phyloP scores from a whole-genome alignment of 2,113 vertebrate genomes.

The Acanthochromis polyacanthus region DNA sequence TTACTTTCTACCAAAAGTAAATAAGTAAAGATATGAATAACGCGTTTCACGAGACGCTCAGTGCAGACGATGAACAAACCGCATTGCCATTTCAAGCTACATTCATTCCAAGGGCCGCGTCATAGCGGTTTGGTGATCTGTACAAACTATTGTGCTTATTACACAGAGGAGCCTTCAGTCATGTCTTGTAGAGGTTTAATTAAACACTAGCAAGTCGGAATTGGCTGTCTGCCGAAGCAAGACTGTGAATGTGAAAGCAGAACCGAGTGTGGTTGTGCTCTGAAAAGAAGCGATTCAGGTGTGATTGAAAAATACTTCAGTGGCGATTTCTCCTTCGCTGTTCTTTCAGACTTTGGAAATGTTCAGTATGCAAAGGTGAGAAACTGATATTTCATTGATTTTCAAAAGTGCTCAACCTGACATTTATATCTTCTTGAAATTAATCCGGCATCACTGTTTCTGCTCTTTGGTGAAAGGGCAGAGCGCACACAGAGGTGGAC shows the following conservation, averaged over 20 bases:
- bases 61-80: slow-evolving; percentile 12
- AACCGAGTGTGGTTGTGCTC: slow-evolving; percentile 18
- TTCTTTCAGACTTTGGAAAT: slow-evolving; percentile 28
- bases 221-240: slow-evolving; percentile 19
- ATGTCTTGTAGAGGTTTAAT: slow-evolving; percentile 38
- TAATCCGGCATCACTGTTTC: slow-evolving; percentile 73
- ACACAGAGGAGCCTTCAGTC: background rate
- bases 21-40: too few species aligned
- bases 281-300: slow-evolving; percentile 1
- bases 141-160: slow-evolving; percentile 17
- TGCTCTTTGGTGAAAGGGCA: slow-evolving; percentile 68
- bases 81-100: background rate
- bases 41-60: background rate
- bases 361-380: slow-evolving; percentile 60
- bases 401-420: slow-evolving; percentile 73
- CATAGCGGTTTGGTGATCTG: slow-evolving; percentile 14
- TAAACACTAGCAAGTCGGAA: slow-evolving; percentile 26
- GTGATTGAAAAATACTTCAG: background rate
- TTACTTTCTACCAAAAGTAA: too few species aligned
- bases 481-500: slow-evolving; percentile 42
- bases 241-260: slow-evolving; percentile 28
- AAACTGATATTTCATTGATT: slow-evolving; percentile 76
- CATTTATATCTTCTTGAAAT: slow-evolving; percentile 79
- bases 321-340: background rate
- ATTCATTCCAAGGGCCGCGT: slow-evolving; percentile 7